Evolutionary conservation across 2,113 vertebrate species (phyloP).

Genomic region (Phylloscopus whistleri): DNA sequence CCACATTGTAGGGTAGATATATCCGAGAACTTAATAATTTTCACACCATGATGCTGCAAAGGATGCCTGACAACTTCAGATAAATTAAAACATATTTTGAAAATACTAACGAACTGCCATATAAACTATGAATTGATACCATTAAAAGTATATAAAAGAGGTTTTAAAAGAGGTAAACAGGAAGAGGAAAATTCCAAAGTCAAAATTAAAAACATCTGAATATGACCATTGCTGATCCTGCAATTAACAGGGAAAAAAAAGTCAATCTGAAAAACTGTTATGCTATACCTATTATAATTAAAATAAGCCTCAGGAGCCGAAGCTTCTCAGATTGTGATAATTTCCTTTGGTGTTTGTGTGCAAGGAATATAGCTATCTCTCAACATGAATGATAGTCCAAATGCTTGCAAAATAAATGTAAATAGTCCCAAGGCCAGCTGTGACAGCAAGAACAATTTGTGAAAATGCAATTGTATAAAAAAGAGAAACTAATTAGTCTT

Average conservation of each 20-base stretch:
- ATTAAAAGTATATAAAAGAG: background rate
- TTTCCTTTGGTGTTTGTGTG: constrained; percentile 42
- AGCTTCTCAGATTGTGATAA: background rate
- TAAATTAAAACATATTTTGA: background rate
- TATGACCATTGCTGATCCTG: background rate
- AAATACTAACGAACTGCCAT: background rate
- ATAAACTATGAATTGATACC: background rate
- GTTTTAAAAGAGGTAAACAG: background rate
- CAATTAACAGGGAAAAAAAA: background rate
- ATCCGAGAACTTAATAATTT: background rate
- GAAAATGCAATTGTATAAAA: constrained; percentile 40
- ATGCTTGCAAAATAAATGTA: background rate
- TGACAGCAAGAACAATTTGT: constrained; percentile 46
- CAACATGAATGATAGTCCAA: constrained; percentile 34
- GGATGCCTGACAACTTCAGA: background rate
- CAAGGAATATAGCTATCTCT: constrained; percentile 21
- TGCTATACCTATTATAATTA: background rate
- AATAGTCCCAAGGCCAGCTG: constrained; percentile 58
- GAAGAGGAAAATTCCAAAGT: background rate
- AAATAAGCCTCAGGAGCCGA: constrained; percentile 24
- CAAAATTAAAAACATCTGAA: background rate
- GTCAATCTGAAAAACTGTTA: background rate
- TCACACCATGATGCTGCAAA: background rate
- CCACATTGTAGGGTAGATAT: background rate
- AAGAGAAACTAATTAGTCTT: constrained; percentile 51